Evolutionary conservation across 2,888 invertebrate genomes (phyloP), one percentile per base, ranked within the genome.

Genomic region (Drepana falcataria): DNA sequence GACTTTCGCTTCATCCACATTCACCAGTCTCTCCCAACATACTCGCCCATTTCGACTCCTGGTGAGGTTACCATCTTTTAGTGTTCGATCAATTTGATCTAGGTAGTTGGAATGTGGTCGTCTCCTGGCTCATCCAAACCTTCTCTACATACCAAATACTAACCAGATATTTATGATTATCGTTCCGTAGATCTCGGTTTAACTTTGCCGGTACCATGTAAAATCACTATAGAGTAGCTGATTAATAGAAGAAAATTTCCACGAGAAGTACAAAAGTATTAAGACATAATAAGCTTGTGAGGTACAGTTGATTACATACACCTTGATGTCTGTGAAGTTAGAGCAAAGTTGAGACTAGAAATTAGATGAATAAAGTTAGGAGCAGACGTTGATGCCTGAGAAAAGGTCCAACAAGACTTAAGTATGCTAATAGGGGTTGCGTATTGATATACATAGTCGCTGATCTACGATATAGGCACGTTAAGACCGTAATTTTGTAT

Each of bases 231-330:
- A 35, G 35, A 53, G 44, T 49, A 35, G n/a, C 35, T 44, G 21
- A 21, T 21, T 41, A 47, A 40, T 34, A n/a, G 7, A 35, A 33
- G 48, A 33, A 33, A 51, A 51, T 51, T 33, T 35, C 21, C 49
- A 48, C 33, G 48, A 47, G 34, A 40, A 48, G 48, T 48, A 51
- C 37, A 51, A 48, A 40, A 41, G 9, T 40, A 48, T 21, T 21
- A 21, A 21, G 21, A 21, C 33, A 21, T 48, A 48, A 49, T 35
- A 48, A 35, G 47, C 35, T 52, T 52, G 55, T 62, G 59, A 53
- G 58, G 56, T 51, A 53, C 56, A 57, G 41, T 33, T 51, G 40
- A 51, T 51, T 51, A 51, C 51, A 51, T 40, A 49, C 40, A 51
- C 51, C 51, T 34, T 4, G 34, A 40, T 51, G 51, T 51, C 51